Evolutionary conservation across 2,113 vertebrate genomes (phyloP).

Genomic region (Picathartes gymnocephalus): DNA sequence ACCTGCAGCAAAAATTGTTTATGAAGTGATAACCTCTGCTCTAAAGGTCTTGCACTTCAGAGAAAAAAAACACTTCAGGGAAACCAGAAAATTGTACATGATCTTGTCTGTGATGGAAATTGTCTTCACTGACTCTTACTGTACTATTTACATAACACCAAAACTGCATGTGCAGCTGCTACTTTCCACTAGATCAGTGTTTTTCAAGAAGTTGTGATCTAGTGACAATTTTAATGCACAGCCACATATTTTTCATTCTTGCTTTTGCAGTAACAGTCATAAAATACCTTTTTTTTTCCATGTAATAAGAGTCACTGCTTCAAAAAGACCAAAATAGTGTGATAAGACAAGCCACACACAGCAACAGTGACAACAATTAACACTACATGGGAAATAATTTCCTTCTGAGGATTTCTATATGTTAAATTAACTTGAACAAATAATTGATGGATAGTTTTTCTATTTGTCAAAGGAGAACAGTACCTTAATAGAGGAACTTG

Average conservation of each 20-base stretch:
- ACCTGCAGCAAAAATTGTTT: background rate
- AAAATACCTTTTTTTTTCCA: background rate
- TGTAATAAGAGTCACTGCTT: background rate
- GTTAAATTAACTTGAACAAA: background rate
- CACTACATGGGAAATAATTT: background rate
- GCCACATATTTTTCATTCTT: background rate
- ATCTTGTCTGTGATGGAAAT: constrained; percentile 2
- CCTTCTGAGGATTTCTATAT: background rate
- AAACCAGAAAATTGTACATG: background rate
- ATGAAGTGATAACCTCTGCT: background rate
- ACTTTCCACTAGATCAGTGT: constrained; percentile 31
- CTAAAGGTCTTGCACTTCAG: background rate
- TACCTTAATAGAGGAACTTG: background rate
- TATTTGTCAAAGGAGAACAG: background rate
- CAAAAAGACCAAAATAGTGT: background rate
- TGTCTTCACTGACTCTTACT: background rate
- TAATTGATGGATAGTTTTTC: background rate
- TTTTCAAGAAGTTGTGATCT: background rate
- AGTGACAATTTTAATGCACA: background rate
- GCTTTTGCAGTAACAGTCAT: background rate
- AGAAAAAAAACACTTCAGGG: background rate
- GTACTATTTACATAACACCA: background rate
- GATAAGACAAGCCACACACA: rapidly evolving
- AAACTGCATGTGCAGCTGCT: background rate
- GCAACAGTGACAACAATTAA: background rate